These are phyloP conservation scores for Lagorchestes hirsutus DNA, from an alignment of 2,797 vertebrate species.

Conservation along the genomic window DNA sequence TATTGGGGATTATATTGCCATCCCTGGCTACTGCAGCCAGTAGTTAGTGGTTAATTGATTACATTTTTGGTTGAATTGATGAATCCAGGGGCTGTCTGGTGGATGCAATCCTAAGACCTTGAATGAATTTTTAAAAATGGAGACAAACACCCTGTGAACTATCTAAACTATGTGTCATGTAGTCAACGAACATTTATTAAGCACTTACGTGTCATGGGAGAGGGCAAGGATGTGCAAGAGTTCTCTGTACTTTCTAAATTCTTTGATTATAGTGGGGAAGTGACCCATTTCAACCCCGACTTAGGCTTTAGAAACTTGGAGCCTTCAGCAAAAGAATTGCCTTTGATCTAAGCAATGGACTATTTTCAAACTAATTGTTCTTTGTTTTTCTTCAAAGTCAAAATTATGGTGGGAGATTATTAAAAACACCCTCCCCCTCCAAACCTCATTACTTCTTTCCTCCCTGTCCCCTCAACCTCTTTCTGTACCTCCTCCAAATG, in stretches of 20 bases:
- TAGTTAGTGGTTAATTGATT: conserved; percentile 50
- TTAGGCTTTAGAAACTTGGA: not conserved
- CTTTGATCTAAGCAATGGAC: not conserved
- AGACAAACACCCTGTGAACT: conserved; percentile 6
- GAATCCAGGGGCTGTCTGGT: conserved; percentile 53
- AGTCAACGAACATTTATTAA: not conserved
- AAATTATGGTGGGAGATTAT: conserved; percentile 33
- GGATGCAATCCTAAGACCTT: conserved; percentile 55
- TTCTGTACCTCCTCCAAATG: conserved; percentile 38
- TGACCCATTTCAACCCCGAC: not conserved
- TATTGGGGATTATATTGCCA: conserved; percentile 59
- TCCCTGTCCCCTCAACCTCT: not conserved
- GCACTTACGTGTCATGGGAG: not conserved
- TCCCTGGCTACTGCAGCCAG: conserved; percentile 37
- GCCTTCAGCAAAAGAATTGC: not conserved
- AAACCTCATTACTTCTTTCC: not conserved
- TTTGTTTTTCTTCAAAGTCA: conserved; percentile 35
- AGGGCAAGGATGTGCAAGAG: not conserved
- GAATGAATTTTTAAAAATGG: not conserved
- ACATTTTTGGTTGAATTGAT: conserved; percentile 48
- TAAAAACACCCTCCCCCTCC: not conserved
- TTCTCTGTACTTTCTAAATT: conserved; percentile 25
- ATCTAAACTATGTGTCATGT: conserved; percentile 4
- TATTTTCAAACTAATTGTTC: conserved; percentile 41
- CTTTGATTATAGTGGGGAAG: not conserved